Conservation (phyloP, 2,113 vertebrate species). For the Zosterops lateralis region DNA sequence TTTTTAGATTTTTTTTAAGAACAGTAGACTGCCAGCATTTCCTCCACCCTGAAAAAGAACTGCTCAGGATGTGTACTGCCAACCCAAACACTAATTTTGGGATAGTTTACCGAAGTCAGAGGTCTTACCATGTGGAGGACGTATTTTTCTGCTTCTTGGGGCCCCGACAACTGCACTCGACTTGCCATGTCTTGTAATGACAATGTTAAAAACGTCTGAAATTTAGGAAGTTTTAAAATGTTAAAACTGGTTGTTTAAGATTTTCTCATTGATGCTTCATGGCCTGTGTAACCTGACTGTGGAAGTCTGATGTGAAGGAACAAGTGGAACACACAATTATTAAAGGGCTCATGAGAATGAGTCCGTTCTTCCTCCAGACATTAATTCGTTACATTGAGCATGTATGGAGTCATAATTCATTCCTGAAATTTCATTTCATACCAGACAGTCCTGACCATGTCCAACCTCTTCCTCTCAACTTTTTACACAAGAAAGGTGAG, state of each 20-base stretch:
- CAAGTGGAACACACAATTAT: neutral
- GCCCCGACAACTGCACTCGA: slow-evolving; percentile 93
- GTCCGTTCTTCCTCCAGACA: neutral
- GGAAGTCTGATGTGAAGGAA: neutral
- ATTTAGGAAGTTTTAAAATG: neutral
- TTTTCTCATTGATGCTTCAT: neutral
- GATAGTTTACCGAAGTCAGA: neutral
- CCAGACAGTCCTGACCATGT: neutral
- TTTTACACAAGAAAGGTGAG: neutral
- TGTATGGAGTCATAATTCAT: accelerated
- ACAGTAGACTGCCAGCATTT: neutral
- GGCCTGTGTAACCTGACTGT: neutral
- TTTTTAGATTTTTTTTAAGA: neutral
- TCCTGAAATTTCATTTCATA: neutral
- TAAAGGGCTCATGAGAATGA: neutral
- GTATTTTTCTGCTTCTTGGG: slow-evolving; percentile 98
- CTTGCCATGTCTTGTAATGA: slow-evolving; percentile 99
- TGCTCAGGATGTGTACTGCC: neutral
- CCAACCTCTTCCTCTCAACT: neutral
- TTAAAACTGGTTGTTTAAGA: neutral
- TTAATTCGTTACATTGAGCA: neutral
- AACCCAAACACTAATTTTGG: neutral
- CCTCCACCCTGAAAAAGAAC: neutral
- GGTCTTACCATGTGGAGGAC: slow-evolving; percentile 95
- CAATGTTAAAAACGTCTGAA: slow-evolving; percentile 95